These are phyloP conservation scores for Melanotaenia duboulayi DNA, from an alignment of 2,113 vertebrate species.

Conservation along the genomic window DNA sequence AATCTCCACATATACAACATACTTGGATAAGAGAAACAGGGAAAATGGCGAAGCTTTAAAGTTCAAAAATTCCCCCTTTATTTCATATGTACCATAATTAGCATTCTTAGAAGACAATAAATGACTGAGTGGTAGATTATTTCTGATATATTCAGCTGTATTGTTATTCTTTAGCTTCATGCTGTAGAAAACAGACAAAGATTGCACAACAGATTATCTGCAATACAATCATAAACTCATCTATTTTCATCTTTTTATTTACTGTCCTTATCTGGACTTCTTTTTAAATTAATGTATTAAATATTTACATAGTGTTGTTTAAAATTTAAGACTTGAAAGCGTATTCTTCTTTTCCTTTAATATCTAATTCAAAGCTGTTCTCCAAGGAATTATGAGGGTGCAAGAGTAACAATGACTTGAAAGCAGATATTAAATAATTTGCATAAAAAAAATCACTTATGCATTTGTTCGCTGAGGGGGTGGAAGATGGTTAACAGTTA, in stretches of 20 bases:
- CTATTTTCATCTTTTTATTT: not conserved
- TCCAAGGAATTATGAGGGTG: not conserved
- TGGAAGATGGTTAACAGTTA: not conserved
- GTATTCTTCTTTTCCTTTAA: not conserved
- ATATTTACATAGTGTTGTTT: not conserved
- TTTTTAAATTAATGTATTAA: too few species aligned
- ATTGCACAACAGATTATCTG: not conserved
- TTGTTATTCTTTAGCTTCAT: too few species aligned
- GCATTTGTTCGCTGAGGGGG: not conserved
- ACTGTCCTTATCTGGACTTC: not conserved
- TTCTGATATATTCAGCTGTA: not conserved
- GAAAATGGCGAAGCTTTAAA: not conserved
- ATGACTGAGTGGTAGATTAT: not conserved
- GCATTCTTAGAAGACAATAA: not conserved
- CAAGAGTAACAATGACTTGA: not conserved
- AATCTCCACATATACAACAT: not conserved
- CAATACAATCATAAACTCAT: not conserved
- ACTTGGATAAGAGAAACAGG: not conserved
- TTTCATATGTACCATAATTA: not conserved
- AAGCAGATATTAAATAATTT: conserved; percentile 14
- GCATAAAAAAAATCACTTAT: not conserved
- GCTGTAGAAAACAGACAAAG: too few species aligned
- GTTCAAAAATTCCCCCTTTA: not conserved
- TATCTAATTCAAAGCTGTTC: conserved; percentile 6
- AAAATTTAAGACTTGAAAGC: not conserved